Evolutionary conservation across 2,797 vertebrate genomes (phyloP), one percentile per base, ranked within the genome.

Genomic region (Coilia nasus): DNA sequence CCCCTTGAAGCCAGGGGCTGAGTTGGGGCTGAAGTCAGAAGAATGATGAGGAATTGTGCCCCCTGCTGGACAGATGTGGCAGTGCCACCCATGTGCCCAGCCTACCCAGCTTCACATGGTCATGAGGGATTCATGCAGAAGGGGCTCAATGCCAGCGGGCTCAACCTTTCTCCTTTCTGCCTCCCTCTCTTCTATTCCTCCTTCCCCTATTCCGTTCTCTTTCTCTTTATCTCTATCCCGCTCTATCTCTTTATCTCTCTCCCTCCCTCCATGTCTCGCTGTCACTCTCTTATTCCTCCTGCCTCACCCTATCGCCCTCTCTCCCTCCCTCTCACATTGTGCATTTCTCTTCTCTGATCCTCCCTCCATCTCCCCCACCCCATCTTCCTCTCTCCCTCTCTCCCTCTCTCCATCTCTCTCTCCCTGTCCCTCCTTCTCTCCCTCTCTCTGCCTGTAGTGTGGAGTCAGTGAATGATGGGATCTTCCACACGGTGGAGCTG

Each of bases 401-500:
- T 83, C n/a, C 87, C 3, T 83, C 6, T 85, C 19, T 85, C 19
- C 87, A 19, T 87, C 25, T 82, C 12, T 83, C 0, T 47, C 62
- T 31, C 25, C 23, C 9, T 64, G n/a, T 3, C 60, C 25, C n/a
- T 25, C 60, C 5, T 23, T 83, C 0, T 47, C 62, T 31, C 25
- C 23, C 9, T 64, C 64, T 35, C 12, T 71, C 17, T 21, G 17
- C 12, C 64, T 31, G 64, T 90, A 99, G 98, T 15, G 97, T 99
- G 93, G 98, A 99, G 94, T 97, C 98, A 0, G 97, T 99, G 89
- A 99, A 97, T 0, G 98, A 99, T 0, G 98, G 98, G 28, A 97
- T 98, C 85, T 98, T 99, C 90, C 98, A 99, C 82, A 97, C 96
- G 0, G 97, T 99, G 64, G 98, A 99, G 92, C 94, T 99, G 9